Percentiles rank a stretch among this genome's conserved stretches.
Conservation (phyloP, 2,113 vertebrate genomes). For the Dasypus novemcinctus region DNA sequence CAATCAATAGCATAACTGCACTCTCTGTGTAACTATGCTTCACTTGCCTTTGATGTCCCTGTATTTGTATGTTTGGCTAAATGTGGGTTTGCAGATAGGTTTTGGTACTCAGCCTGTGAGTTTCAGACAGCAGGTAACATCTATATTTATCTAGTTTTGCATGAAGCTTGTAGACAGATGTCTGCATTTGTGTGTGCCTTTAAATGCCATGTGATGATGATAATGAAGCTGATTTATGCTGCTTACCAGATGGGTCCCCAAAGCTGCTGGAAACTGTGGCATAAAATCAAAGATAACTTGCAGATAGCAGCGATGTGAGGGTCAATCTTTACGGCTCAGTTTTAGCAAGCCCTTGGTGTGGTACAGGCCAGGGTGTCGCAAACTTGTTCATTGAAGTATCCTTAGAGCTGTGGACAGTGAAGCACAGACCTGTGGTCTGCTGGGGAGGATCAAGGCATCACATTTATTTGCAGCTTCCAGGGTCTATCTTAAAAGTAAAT, state of each 20-base stretch:
- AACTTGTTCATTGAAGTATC: neutral
- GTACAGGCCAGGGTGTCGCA: neutral
- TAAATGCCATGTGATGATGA: neutral
- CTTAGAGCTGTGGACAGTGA: neutral
- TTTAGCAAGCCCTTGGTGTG: neutral
- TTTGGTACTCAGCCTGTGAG: neutral
- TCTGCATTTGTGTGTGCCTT: constrained; percentile 26
- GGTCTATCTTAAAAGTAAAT: neutral
- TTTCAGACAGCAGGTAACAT: neutral
- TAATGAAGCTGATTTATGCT: constrained; percentile 39
- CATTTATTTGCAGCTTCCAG: neutral
- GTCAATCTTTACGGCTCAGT: neutral
- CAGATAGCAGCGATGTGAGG: neutral
- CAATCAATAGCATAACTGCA: neutral
- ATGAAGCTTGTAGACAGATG: constrained; percentile 7
- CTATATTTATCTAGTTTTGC: neutral
- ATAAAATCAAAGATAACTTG: constrained; percentile 33
- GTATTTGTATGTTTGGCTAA: neutral
- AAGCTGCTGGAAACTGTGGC: constrained; percentile 1
- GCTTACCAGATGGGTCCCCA: neutral
- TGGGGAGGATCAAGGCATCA: neutral
- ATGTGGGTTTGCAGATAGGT: neutral
- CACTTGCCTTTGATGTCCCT: neutral
- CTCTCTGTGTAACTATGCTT: neutral
- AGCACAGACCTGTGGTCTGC: neutral